phyloP scores from a whole-genome alignment of 2,113 vertebrate species.

The Odobenus rosmarus region DNA sequence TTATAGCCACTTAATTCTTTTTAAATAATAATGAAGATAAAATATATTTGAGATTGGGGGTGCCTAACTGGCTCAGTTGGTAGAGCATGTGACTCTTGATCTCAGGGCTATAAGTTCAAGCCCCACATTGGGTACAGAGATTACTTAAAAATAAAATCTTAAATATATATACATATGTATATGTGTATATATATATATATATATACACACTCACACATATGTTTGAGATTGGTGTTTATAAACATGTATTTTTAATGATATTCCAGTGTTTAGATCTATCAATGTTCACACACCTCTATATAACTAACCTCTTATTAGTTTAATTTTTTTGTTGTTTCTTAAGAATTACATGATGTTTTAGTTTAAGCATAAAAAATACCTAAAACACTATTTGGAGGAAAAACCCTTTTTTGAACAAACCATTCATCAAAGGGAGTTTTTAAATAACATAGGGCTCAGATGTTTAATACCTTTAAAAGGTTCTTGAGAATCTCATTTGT shows the following conservation, averaged over 20 bases:
- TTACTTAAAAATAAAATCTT: background rate
- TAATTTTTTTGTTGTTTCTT: background rate
- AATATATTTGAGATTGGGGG: background rate
- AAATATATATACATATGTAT: no score
- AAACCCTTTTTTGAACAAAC: background rate
- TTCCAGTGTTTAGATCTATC: background rate
- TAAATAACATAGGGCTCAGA: background rate
- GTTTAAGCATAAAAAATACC: background rate
- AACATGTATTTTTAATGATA: background rate
- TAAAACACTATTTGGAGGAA: background rate
- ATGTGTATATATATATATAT: no score
- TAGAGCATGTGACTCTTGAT: background rate
- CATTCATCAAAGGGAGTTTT: background rate
- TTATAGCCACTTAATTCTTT: background rate
- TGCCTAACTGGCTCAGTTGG: background rate
- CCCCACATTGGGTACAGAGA: background rate
- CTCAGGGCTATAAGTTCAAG: background rate
- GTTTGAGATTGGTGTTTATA: background rate
- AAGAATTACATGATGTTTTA: background rate
- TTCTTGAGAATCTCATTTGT: background rate
- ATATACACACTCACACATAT: background rate
- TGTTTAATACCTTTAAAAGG: background rate
- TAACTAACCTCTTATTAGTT: background rate
- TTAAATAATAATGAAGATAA: constrained; percentile 27
- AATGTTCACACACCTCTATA: background rate